Base-by-base conservation (phyloP, 2,113 vertebrate species). In the Haemorhous mexicanus region DNA sequence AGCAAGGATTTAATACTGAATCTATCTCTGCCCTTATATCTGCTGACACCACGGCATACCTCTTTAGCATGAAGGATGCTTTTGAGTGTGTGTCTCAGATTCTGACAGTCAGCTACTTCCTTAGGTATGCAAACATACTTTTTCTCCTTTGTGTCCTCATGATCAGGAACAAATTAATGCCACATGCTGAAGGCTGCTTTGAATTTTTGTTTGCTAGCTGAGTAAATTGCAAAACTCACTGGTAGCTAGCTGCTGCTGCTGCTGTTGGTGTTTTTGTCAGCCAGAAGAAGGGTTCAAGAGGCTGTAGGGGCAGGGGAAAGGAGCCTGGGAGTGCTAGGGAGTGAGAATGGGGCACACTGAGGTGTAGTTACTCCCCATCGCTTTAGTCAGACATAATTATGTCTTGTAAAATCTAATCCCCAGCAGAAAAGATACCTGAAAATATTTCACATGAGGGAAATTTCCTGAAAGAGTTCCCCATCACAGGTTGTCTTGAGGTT, bases 341-440 rank as follows among this genome's bases (percentile, higher is more conserved):
- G 22, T 2, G 3, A 77, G 69, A 52, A 33, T 0, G 0, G 50
- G 63, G 26, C 9, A 26, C 16, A 3, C 12, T 16, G 85, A 81
- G 43, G 67, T 87, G 8, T 58, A n/a, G 46, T 43, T 62, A 6
- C 53, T 58, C 70, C 23, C 35, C 5, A 0, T 33, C 2, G 3
- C 30, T 93, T n/a, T 44, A 43, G n/a, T 83, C 17, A 66, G 63
- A 19, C 11, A 5, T 62, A 52, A 69, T 14, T 14, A 58, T 55
- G 14, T 47, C 58, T 32, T 53, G 24, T 58, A 93, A 92, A 90
- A 96, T 41, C n/a, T 66, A 53, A 69, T 83, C 73, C 52, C 16
- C 50, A 61, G 2, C 0, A 0, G 62, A 83, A 84, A 78, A 90
- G 18, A 41, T 24, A 41, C 3, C 8, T 22, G 28, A 69, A 79